These are phyloP conservation scores for Sinocyclocheilus maitianheensis DNA, from an alignment of 2,113 vertebrate species.

Conservation along the genomic window DNA sequence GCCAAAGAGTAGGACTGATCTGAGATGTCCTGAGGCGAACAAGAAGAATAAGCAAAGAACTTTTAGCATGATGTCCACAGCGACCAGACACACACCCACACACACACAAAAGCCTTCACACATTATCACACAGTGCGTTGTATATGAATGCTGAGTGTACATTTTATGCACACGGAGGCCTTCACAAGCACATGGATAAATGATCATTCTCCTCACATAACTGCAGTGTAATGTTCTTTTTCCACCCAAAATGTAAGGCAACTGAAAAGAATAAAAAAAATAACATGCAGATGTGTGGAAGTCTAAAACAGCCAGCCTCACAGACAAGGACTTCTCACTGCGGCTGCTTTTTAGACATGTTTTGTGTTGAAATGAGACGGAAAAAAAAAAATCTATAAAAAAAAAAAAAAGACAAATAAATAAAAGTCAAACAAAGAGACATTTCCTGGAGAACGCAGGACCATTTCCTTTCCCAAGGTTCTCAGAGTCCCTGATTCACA, in stretches of 20 bases:
- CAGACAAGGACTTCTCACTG: constrained; percentile 54
- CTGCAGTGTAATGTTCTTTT: constrained; percentile 68
- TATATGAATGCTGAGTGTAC: constrained; percentile 68
- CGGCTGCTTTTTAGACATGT: constrained; percentile 69
- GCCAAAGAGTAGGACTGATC: constrained; percentile 86
- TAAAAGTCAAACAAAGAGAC: constrained; percentile 51
- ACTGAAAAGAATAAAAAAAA: constrained; percentile 56
- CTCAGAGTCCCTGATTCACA: constrained; percentile 51
- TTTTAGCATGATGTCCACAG: constrained; percentile 70
- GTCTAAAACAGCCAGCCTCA: constrained; percentile 65
- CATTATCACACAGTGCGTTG: constrained; percentile 64
- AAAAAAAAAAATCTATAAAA: constrained; percentile 52
- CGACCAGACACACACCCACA: constrained; percentile 57
- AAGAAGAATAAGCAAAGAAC: constrained; percentile 66
- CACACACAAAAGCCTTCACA: constrained; percentile 66
- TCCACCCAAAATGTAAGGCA: constrained; percentile 62
- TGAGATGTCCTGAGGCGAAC: constrained; percentile 61
- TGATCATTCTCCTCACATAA: constrained; percentile 60
- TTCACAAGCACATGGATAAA: constrained; percentile 78
- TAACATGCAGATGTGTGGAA: constrained; percentile 50
- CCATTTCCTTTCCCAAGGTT: constrained; percentile 55
- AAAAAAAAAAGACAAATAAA: constrained; percentile 48
- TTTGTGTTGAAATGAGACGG: constrained; percentile 70
- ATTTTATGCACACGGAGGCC: constrained; percentile 72
- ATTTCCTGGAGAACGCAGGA: constrained; percentile 63